A percentile compares a stretch with the other conserved stretches of the same genome.
phyloP scores from a whole-genome alignment of 2,113 vertebrate genomes.

The Gnathonemus echidnorhynchus region DNA sequence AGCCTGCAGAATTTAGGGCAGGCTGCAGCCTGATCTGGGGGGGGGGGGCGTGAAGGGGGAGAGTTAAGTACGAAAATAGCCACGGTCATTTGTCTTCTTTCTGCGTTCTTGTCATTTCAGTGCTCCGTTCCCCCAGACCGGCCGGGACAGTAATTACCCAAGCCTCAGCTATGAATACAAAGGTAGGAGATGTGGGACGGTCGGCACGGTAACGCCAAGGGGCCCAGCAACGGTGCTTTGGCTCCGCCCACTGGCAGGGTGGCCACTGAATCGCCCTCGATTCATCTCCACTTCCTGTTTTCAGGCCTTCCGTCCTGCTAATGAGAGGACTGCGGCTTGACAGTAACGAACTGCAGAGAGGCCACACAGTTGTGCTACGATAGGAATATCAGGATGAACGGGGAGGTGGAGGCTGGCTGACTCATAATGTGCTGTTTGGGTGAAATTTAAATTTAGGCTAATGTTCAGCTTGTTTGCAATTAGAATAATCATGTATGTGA shows the following conservation, averaged over 20 bases:
- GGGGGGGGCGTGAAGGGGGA: conserved; percentile 33
- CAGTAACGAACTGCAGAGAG: background rate
- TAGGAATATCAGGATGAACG: background rate
- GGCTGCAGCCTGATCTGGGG: conserved; percentile 22
- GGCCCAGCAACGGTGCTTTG: too few relatives aligned
- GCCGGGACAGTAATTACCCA: conserved; percentile 69
- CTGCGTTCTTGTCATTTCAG: conserved; percentile 45
- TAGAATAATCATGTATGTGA: background rate
- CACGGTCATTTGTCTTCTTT: background rate
- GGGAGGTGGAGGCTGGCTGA: background rate
- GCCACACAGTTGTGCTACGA: background rate
- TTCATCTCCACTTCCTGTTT: background rate
- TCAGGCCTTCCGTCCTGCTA: background rate
- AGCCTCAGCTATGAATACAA: conserved; percentile 68
- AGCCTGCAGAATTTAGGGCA: conserved; percentile 17
- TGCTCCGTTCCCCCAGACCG: conserved; percentile 64
- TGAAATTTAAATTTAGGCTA: background rate
- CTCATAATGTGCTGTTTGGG: background rate
- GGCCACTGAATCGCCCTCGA: background rate
- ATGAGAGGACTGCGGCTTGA: background rate
- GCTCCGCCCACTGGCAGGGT: background rate
- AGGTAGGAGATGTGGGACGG: conserved; percentile 49
- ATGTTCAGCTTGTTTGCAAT: background rate
- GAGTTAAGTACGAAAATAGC: conserved; percentile 31
- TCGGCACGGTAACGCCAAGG: background rate